These are phyloP conservation scores for Brachynemurus nebulosus DNA, from an alignment of 2,888 invertebrate genomes.

Conservation along the genomic window DNA sequence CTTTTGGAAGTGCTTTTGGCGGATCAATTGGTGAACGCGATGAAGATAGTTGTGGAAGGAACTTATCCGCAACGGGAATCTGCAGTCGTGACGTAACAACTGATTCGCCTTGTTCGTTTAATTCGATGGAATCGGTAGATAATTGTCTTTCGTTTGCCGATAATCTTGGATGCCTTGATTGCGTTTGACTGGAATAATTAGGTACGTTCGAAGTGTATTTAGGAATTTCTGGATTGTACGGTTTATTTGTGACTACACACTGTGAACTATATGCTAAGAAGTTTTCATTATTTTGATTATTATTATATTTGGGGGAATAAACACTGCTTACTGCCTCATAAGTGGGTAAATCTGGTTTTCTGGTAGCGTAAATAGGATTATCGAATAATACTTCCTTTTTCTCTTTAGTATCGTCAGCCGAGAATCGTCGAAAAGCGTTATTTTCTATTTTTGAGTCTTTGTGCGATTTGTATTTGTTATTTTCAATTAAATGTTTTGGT, in stretches of 20 bases:
- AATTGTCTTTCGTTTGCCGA: constrained; percentile 21
- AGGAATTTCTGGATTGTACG: background rate
- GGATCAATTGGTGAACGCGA: constrained; percentile 5
- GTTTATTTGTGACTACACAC: background rate
- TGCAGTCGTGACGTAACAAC: constrained; percentile 32
- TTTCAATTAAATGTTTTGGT: no score
- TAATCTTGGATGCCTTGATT: constrained; percentile 7
- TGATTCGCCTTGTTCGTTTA: constrained; percentile 29
- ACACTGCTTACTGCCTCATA: no score
- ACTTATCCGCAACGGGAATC: constrained; percentile 26
- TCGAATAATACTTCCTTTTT: background rate
- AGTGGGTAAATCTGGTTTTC: background rate
- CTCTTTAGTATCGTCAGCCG: background rate
- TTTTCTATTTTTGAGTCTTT: constrained; percentile 6
- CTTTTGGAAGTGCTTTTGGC: background rate
- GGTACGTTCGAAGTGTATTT: background rate
- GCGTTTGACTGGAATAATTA: background rate
- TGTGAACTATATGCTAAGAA: background rate
- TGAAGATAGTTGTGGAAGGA: constrained; percentile 13
- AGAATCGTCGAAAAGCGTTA: constrained; percentile 1
- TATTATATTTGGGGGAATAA: background rate
- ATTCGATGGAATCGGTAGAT: constrained; percentile 24
- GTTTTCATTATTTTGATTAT: constrained; percentile 1
- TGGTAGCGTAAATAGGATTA: constrained; percentile 1
- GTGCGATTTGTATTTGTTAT: no score